Evolutionary conservation across 2,888 invertebrate species (phyloP).

Genomic region (Catocala nupta): DNA sequence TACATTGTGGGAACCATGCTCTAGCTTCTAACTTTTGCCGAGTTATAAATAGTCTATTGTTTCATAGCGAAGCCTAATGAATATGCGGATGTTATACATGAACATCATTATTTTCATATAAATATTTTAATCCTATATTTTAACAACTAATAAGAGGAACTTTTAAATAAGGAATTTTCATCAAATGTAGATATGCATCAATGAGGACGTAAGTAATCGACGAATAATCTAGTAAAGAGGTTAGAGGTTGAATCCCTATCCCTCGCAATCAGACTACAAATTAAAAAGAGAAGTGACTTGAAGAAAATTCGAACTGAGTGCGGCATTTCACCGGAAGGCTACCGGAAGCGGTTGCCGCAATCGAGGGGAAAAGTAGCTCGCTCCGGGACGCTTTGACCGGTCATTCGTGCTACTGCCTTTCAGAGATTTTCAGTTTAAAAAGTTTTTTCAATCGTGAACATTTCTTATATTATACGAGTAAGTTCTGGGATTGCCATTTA

Average conservation of each 20-base stretch:
- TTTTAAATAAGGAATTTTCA: background rate
- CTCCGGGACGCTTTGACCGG: conserved; percentile 72
- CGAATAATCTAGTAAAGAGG: conserved; percentile 27
- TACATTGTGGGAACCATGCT: conserved; percentile 19
- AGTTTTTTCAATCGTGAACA: conserved; percentile 49
- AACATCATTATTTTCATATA: background rate
- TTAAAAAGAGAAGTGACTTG: conserved; percentile 57
- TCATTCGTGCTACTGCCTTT: conserved; percentile 61
- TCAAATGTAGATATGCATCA: background rate
- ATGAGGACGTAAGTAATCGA: conserved; percentile 17
- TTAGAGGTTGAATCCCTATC: conserved; percentile 38
- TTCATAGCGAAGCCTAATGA: background rate
- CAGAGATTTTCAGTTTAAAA: conserved; percentile 55
- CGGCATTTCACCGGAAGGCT: conserved; percentile 65
- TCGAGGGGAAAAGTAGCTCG: conserved; percentile 76
- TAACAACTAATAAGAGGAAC: too few species aligned
- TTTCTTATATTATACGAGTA: conserved; percentile 35
- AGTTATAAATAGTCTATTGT: conserved; percentile 5
- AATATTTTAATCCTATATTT: too few species aligned
- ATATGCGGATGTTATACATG: background rate
- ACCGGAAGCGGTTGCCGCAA: conserved; percentile 73
- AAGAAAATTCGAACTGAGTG: conserved; percentile 65
- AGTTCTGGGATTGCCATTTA: background rate
- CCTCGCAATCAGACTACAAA: conserved; percentile 54
- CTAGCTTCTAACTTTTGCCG: conserved; percentile 1